A percentile compares a stretch with the other conserved stretches of the same genome.
These are phyloP conservation scores for Aphis craccivora DNA, from an alignment of 1,140 invertebrate genomes.

Conservation along the genomic window DNA sequence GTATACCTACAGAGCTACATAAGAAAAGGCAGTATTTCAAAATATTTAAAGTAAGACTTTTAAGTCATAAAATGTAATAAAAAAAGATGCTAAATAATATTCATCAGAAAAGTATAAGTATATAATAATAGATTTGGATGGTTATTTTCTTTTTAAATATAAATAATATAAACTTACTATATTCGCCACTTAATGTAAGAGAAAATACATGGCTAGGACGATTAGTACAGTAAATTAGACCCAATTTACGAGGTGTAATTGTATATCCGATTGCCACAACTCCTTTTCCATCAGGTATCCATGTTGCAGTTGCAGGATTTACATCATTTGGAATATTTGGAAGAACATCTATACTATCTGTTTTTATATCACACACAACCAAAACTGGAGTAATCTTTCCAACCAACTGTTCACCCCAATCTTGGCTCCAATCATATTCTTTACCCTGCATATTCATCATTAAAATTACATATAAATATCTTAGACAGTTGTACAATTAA, in stretches of 20 bases:
- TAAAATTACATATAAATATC: slow-evolving; percentile 65
- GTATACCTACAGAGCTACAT: too few relatives aligned
- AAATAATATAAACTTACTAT: slow-evolving; percentile 66
- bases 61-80: too few relatives aligned
- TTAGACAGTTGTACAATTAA: slow-evolving; percentile 63
- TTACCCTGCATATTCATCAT: slow-evolving; percentile 70
- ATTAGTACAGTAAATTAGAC: slow-evolving; percentile 84
- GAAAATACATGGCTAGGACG: slow-evolving; percentile 74
- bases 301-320: slow-evolving; percentile 77
- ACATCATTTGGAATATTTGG: slow-evolving; percentile 72
- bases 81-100: too few relatives aligned
- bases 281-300: slow-evolving; percentile 72
- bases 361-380: slow-evolving; percentile 74
- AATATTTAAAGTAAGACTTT: too few relatives aligned
- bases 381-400: slow-evolving; percentile 76
- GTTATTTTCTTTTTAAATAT: too few relatives aligned
- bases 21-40: too few relatives aligned
- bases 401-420: slow-evolving; percentile 87
- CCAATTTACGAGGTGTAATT: slow-evolving; percentile 77
- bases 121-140: too few relatives aligned
- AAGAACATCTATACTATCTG: slow-evolving; percentile 69
- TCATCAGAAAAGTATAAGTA: too few relatives aligned
- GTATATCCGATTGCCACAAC: slow-evolving; percentile 81
- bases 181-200: slow-evolving; percentile 68
- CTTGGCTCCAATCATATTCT: slow-evolving; percentile 77